Conservation (phyloP, 2,113 vertebrate genomes). For the Microcebus jonahi region DNA sequence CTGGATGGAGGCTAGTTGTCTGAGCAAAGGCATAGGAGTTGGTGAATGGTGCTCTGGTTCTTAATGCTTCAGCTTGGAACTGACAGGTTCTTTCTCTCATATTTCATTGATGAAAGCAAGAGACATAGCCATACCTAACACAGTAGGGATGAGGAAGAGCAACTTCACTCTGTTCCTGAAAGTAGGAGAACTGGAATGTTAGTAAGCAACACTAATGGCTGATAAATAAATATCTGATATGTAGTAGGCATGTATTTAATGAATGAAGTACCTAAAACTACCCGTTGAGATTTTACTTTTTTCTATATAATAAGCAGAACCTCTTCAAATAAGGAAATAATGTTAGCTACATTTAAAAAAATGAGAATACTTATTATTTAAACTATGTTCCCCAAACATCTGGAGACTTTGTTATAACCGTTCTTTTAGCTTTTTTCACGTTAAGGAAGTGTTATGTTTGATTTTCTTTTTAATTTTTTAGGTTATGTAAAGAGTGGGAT, state of each 20-base stretch:
- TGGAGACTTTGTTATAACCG: not conserved
- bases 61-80: not conserved
- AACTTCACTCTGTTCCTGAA: not conserved
- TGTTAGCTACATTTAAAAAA: not conserved
- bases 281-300: not conserved
- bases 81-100: not conserved
- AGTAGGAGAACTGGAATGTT: not conserved
- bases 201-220: not conserved
- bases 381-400: not conserved
- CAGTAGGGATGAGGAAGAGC: not conserved
- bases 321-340: slow-evolving; percentile 17
- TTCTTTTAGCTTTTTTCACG: not conserved
- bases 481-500: not conserved
- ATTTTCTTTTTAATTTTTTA: not conserved
- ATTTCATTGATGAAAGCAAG: not conserved
- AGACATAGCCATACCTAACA: not conserved
- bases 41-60: not conserved
- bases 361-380: not conserved
- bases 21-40: not conserved
- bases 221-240: not conserved
- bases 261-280: not conserved
- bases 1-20: not conserved
- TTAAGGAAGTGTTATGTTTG: not conserved
- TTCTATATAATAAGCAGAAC: not conserved
- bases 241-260: not conserved